Percentiles rank a stretch among this genome's conserved stretches.
Evolutionary conservation across 2,113 vertebrate species (phyloP).

Genomic region (Rhynchomys soricoides): DNA sequence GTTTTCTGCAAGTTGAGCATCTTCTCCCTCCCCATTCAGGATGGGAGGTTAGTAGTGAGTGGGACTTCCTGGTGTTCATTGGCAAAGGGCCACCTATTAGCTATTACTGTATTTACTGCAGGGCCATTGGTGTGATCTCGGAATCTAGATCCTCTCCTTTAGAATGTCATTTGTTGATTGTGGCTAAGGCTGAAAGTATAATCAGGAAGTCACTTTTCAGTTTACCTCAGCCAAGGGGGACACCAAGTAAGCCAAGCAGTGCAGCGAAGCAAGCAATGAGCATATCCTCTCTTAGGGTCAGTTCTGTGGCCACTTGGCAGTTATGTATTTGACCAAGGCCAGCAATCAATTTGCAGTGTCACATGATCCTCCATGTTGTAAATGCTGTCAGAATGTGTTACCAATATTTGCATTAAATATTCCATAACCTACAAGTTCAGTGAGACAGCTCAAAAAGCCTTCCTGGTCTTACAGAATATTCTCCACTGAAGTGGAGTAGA

Average conservation of each 20-base stretch:
- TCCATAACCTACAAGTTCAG: conserved; percentile 74
- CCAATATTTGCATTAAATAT: conserved; percentile 77
- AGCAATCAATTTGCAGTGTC: conserved; percentile 78
- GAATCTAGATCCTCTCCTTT: conserved; percentile 74
- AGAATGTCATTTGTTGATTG: conserved; percentile 77
- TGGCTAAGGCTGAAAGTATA: conserved; percentile 84
- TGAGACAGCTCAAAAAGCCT: conserved; percentile 80
- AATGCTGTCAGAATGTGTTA: conserved; percentile 70
- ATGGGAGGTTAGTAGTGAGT: neutral
- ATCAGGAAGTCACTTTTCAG: conserved; percentile 87
- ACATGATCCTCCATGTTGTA: conserved; percentile 75
- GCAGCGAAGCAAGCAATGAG: conserved; percentile 73
- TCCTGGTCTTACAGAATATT: conserved; percentile 66
- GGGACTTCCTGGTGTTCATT: neutral
- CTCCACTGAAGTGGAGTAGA: conserved; percentile 76
- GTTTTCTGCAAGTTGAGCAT: conserved; percentile 45
- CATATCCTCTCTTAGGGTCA: conserved; percentile 60
- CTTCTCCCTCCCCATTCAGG: neutral
- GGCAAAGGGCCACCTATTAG: conserved; percentile 48
- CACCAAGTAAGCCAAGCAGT: conserved; percentile 83
- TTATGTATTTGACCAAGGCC: conserved; percentile 70
- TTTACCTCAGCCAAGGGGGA: conserved; percentile 87
- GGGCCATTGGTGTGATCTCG: conserved; percentile 56
- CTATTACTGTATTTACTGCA: conserved; percentile 52
- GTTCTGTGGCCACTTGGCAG: conserved; percentile 76